Base-by-base conservation (phyloP, 2,888 invertebrate species). In the Drosophila picticornis region DNA sequence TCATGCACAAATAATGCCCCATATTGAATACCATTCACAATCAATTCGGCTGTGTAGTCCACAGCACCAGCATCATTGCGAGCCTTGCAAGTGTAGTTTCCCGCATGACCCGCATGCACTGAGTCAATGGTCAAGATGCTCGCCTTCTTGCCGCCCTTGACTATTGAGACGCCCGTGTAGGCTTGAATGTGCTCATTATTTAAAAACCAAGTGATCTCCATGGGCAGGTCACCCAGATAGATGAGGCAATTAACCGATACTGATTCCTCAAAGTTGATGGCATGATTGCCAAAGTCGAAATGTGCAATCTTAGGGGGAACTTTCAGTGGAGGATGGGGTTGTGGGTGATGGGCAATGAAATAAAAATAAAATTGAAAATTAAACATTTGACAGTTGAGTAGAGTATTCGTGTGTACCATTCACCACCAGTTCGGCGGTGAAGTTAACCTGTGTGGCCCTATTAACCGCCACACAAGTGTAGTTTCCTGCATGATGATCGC, bases 261-360 rank as follows among this genome's bases (percentile, higher is more conserved):
- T 60, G 96, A 94, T 92, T 96, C 96, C 81, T 95, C 95, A 84
- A 95, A 94, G 94, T 95, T 94, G 80, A 95, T 94, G 0, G 96
- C 96, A 91, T 96, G 95, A 80, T 96, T 95, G 77, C 96, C 96
- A 91, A 96, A 96, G 83, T 94, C 94, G 92, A 96, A 96, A 83
- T 96, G 96, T 83, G 95, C 95, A 91, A 96, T 96, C 94, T 95
- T 95, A 65, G 97, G 96, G 90, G 95, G 95, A 93, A 96, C 96
- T 96, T 64, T n/a, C 9, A 50, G 27, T 9, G 43, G 29, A 29
- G 22, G 31, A 46, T 6, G 9, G 25, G 32, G 16, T 38, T 53
- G 9, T 6, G 25, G 40, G 22, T 19, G 11, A 2, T 25, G 11
- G 58, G 32, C 25, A 40, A 22, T 40, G 32, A 48, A 68, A 67